These are phyloP conservation scores for Zoroaster sp. DNA, from an alignment of 53 echinoderm and acorn worm species.

Conservation along the genomic window DNA sequence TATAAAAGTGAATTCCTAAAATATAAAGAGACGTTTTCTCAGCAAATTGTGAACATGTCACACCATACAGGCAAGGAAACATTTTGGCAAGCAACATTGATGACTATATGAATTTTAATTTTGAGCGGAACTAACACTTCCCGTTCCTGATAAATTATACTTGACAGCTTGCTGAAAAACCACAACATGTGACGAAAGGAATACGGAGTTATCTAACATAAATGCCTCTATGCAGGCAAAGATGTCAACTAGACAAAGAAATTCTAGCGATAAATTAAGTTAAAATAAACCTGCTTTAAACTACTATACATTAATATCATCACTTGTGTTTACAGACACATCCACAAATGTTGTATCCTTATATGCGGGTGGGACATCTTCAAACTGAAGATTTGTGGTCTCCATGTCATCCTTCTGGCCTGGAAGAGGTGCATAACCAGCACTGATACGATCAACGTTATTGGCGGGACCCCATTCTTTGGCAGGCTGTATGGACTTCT, in stretches of 20 bases:
- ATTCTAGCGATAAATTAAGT: not conserved
- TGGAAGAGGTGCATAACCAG: constrained; percentile 65
- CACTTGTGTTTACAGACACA: not conserved
- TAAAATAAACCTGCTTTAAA: not conserved
- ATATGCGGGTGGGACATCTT: not conserved
- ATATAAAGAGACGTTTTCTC: not conserved
- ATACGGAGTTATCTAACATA: not conserved
- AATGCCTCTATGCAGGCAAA: not conserved
- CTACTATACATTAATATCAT: not conserved
- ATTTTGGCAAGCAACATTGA: not conserved
- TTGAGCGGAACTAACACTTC: not conserved
- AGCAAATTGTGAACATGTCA: not conserved
- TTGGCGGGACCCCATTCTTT: constrained; percentile 88
- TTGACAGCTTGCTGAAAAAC: not conserved
- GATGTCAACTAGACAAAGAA: not conserved
- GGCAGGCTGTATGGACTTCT: constrained; percentile 56
- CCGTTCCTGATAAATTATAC: not conserved
- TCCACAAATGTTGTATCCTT: not conserved
- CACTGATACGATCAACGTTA: constrained; percentile 70
- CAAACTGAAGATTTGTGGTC: not conserved
- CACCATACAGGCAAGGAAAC: not conserved
- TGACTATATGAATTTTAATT: not conserved
- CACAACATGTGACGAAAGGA: not conserved
- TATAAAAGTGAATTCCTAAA: not conserved
- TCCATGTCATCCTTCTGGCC: constrained; percentile 7